phyloP scores from a whole-genome alignment of 2,888 invertebrate genomes.

The Sinopyrophorus schimmeli region DNA sequence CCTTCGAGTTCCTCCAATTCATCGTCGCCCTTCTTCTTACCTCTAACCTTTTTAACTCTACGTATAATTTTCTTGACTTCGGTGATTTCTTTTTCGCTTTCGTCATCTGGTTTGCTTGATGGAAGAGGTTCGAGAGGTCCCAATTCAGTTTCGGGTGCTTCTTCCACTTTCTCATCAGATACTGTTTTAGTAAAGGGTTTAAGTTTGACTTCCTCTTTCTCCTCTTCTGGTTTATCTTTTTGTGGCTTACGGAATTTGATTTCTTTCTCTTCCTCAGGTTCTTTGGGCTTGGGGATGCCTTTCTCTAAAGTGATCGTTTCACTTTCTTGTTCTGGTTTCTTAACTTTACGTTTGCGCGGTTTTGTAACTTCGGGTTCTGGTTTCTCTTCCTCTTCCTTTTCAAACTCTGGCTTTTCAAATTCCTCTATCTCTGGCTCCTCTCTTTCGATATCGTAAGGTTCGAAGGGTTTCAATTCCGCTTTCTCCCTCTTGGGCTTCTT shows the following conservation, averaged over 20 bases:
- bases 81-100: conserved; percentile 29
- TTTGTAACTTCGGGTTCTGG: conserved; percentile 37
- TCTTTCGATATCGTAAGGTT: conserved; percentile 51
- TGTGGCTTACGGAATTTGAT: conserved; percentile 50
- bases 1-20: conserved; percentile 22
- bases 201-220: conserved; percentile 49
- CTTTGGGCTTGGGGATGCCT: conserved; percentile 45
- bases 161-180: conserved; percentile 48
- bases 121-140: conserved; percentile 33
- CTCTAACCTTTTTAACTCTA: conserved; percentile 33
- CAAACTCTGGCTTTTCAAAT: conserved; percentile 49
- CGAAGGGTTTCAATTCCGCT: conserved; percentile 48
- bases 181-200: conserved; percentile 52
- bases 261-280: conserved; percentile 55
- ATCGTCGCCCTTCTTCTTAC: conserved; percentile 24
- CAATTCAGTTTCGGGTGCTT: conserved; percentile 37
- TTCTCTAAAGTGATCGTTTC: conserved; percentile 44
- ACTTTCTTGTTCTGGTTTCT: conserved; percentile 51
- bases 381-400: conserved; percentile 39
- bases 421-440: conserved; percentile 51
- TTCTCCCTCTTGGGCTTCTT: conserved; percentile 45
- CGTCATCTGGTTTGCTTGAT: conserved; percentile 35
- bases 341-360: conserved; percentile 35
- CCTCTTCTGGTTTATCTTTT: conserved; percentile 44
- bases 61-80: conserved; percentile 3